Conservation (phyloP, 2,113 vertebrate genomes). For the Pluvianellus socialis region DNA sequence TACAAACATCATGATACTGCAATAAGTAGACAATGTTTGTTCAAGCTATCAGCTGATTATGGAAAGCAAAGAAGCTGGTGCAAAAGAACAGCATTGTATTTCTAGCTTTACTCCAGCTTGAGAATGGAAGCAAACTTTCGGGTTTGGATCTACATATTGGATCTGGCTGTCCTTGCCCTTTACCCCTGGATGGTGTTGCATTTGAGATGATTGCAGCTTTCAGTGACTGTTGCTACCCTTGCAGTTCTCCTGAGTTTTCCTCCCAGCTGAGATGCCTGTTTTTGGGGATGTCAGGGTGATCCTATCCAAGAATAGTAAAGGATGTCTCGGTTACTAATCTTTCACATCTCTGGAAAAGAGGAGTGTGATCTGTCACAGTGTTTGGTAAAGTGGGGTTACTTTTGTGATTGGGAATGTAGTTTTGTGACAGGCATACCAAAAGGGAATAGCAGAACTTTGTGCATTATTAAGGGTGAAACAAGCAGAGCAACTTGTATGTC, state of each 20-base stretch:
- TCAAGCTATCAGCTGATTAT: not conserved
- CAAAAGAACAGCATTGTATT: not conserved
- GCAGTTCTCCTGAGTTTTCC: not conserved
- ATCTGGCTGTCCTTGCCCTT: not conserved
- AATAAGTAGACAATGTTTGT: not conserved
- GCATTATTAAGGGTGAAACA: not conserved
- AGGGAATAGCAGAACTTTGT: not conserved
- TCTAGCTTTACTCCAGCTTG: not conserved
- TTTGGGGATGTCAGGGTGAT: not conserved
- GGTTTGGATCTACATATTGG: not conserved
- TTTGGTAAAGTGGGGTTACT: not conserved
- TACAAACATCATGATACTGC: not conserved
- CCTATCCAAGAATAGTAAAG: not conserved
- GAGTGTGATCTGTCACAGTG: not conserved
- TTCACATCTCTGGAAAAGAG: not conserved
- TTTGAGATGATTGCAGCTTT: not conserved
- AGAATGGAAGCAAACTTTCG: not conserved
- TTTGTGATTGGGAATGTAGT: not conserved
- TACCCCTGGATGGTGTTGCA: not conserved
- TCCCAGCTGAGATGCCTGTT: not conserved
- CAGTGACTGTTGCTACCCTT: not conserved
- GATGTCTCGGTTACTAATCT: not conserved
- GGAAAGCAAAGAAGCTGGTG: not conserved
- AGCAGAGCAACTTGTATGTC: not conserved
- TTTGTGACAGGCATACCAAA: not conserved